Evolutionary conservation across 1,140 invertebrate genomes (phyloP), one percentile per base, ranked within the genome.

Genomic region (Anoplophora glabripennis): DNA sequence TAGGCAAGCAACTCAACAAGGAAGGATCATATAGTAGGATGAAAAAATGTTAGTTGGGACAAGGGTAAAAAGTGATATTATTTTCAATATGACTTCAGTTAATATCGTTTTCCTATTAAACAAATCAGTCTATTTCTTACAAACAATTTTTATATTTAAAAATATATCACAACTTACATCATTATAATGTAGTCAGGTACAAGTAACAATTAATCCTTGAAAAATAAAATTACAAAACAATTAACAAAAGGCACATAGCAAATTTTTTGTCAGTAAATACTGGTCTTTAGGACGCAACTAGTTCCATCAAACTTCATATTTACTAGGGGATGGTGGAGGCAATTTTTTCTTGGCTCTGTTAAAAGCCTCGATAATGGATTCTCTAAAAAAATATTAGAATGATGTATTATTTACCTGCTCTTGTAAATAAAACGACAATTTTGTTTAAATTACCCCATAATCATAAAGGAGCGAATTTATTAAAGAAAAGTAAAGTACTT

Each of bases 341-440:
- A 78, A 77, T 61, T 77, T 78, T 54, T 81, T 79, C 59, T 85
- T 84, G 3, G 84, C 83, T 59, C 77, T 73, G 64, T 84, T 79
- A 68, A 86, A 86, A 18, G 82, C 83, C 76, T 85, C 83, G 59
- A 79, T 77, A 47, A 86, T 84, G 58, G 81, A 83, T n/a, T 81
- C 79, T 62, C 83, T 85, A 72, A 38, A 78, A 78, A 65, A 49
- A 56, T 57, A 66, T 40, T 40, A 40, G 14, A 57, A 46, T 34
- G 48, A 42, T 28, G 55, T 34, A 18, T 57, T 14, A 4, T n/a
- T 58, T 42, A 12, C 3, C 42, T 53, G 9, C 53, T 51, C 37
- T 51, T 17, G 34, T 51, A 33, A 36, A 48, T n/a, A n/a, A n/a
- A n/a, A n/a, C n/a, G n/a, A n/a, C n/a, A n/a, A n/a, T n/a, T n/a